A percentile compares a stretch with the other conserved stretches of the same genome.
These are phyloP conservation scores for Megalurothrips usitatus DNA, from an alignment of 2,888 invertebrate genomes.

Conservation along the genomic window DNA sequence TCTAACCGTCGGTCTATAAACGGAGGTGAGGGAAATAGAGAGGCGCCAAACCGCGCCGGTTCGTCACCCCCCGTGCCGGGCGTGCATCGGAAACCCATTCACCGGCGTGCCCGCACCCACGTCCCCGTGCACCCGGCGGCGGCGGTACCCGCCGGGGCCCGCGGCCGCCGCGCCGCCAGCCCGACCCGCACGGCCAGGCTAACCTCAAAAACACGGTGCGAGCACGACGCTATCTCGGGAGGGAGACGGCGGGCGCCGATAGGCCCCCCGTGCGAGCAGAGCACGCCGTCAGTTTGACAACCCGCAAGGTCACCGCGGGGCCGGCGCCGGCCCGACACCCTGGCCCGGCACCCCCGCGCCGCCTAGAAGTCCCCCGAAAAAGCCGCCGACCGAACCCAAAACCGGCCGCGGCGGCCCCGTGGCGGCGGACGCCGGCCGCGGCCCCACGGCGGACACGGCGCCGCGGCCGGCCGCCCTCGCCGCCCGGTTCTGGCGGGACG, in stretches of 20 bases:
- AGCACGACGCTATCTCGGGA: neutral
- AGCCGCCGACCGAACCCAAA: neutral
- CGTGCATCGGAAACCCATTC: no score
- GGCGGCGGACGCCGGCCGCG: neutral
- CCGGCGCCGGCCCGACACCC: neutral
- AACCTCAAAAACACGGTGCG: neutral
- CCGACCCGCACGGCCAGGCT: neutral
- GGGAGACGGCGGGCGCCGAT: neutral
- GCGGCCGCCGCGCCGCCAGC: no score
- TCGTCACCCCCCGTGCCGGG: no score
- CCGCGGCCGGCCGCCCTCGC: neutral
- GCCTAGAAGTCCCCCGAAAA: neutral
- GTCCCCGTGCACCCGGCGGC: no score
- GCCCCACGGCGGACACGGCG: neutral
- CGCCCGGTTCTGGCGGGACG: conserved; percentile 6
- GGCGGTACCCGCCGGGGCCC: no score
- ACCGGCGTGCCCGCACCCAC: no score
- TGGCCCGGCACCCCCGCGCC: neutral
- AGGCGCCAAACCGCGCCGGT: no score
- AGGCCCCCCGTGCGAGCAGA: neutral
- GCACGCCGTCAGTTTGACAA: conserved; percentile 2
- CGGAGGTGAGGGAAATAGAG: no score
- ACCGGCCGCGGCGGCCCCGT: neutral
- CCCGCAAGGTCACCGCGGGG: neutral
- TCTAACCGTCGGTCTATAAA: no score